Evolutionary conservation across 2,113 vertebrate species (phyloP).

Genomic region (Aegithalos caudatus): DNA sequence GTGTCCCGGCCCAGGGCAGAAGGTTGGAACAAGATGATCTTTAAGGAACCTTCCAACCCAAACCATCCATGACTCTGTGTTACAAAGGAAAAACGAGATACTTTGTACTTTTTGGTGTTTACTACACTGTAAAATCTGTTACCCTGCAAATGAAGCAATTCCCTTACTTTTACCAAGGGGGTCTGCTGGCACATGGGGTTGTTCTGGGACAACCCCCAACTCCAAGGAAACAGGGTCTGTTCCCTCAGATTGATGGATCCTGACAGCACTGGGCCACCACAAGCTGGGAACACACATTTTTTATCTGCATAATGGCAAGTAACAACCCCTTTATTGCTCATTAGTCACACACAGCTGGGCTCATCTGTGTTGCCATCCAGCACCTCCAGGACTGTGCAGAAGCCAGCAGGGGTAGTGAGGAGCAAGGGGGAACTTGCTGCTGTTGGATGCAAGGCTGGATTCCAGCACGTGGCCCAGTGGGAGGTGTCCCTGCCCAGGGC

Average conservation of each 20-base stretch:
- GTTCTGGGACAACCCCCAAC: neutral
- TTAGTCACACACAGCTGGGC: neutral
- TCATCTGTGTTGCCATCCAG: neutral
- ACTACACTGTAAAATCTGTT: neutral
- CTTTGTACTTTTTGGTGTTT: neutral
- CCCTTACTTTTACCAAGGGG: neutral
- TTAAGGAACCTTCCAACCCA: neutral
- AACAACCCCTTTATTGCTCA: neutral
- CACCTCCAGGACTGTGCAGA: neutral
- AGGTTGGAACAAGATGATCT: neutral
- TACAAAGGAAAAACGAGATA: neutral
- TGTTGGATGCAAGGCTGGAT: neutral
- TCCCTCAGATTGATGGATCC: neutral
- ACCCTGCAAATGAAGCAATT: neutral
- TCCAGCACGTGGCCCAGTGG: neutral
- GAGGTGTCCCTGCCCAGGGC: neutral
- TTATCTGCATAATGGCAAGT: neutral
- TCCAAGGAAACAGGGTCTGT: neutral
- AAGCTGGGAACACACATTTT: neutral
- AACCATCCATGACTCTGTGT: neutral
- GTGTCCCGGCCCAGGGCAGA: neutral
- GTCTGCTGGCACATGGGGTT: neutral
- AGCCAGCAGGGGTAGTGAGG: neutral
- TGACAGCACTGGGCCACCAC: rapidly evolving
- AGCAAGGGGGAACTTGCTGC: neutral